Evolutionary conservation across 2,113 vertebrate species (phyloP).

Genomic region (Zosterops lateralis): DNA sequence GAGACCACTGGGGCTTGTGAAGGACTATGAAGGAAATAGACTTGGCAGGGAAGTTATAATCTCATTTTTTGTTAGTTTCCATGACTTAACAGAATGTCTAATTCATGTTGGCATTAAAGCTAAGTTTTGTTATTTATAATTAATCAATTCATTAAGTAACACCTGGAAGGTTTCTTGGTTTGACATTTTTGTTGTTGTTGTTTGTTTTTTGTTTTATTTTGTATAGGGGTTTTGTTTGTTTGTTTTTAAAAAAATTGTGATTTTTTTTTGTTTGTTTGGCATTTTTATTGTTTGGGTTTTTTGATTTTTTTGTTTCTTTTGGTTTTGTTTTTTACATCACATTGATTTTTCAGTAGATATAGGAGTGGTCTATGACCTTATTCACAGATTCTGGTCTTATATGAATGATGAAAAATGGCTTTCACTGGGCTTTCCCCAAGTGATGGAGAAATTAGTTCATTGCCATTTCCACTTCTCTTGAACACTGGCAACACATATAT

Average conservation of each 20-base stretch:
- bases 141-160: background rate
- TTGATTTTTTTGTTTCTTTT: background rate
- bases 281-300: background rate
- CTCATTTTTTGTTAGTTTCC: background rate
- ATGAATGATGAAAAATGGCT: background rate
- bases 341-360: background rate
- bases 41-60: background rate
- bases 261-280: background rate
- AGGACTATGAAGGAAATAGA: background rate
- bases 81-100: background rate
- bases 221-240: background rate
- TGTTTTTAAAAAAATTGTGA: background rate
- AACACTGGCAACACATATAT: background rate
- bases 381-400: background rate
- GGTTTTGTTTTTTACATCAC: background rate
- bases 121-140: background rate
- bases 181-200: too few species aligned
- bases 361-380: background rate
- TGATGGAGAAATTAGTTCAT: background rate
- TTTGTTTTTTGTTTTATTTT: background rate
- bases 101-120: background rate
- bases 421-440: background rate
- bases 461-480: background rate
- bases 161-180: background rate
- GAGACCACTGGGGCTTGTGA: background rate